Base-by-base conservation (phyloP, 2,113 vertebrate genomes). In the Sprattus sprattus region DNA sequence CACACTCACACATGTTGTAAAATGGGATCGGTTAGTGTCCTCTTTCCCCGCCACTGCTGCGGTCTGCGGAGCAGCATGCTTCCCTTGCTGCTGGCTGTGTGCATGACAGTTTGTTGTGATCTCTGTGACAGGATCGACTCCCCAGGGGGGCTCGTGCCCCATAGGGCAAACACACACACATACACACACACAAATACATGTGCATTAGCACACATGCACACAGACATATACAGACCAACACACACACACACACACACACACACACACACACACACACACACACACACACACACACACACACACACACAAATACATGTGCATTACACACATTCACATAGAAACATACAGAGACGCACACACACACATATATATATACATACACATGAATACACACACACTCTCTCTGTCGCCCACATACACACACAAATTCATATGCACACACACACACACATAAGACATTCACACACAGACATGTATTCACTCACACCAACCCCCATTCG, bases 91-190 rank as follows among this genome's bases (percentile, higher is more conserved):
- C 89, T 90, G 90, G 90, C 91, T 89, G 89, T 92, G 90, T 87
- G 88, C 83, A 90, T 94, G 93, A 93, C 93, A 93, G 92, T 92
- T 93, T 93, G 93, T 94, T 94, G 91, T 94, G 93, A 94, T 94
- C 92, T 92, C 89, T 92, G 87, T 94, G 93, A 94, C 93, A 93
- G 91, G 86, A 90, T 89, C 89, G 90, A 84, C 84, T 92, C 90
- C 90, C 92, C 75, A 75, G 86, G 91, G 92, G 88, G 88, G 86
- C 50, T 82, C n/a, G 82, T 88, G 86, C 49, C 86, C 88, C 90
- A 86, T 89, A 89, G 88, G 45, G 75, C 83, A 81, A 87, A 81
- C 85, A 88, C 87, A 89, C 89, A 90, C 86, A 87, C 81, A 64
- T 57, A 25, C 60, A 13, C 84, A 54, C 45, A 85, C 81, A 85